phyloP scores from a whole-genome alignment of 2,113 vertebrate species.

The Trogon surrucura region DNA sequence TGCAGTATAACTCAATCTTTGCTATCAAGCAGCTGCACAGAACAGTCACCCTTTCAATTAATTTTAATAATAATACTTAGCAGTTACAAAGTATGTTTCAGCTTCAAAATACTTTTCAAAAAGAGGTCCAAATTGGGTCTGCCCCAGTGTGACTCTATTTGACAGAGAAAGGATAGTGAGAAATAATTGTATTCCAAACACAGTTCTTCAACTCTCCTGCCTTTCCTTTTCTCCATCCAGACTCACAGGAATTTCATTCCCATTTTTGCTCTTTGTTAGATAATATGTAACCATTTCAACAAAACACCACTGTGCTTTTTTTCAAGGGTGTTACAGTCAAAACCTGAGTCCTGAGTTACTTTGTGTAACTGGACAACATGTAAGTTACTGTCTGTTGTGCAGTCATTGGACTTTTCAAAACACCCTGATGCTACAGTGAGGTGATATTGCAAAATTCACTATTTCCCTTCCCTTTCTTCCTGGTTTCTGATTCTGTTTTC shows the following conservation, averaged over 20 bases:
- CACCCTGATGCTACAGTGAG: accelerated
- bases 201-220: background rate
- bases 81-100: background rate
- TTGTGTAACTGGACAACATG: accelerated
- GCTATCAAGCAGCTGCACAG: background rate
- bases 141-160: accelerated
- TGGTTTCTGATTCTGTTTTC: background rate
- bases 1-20: slow-evolving; percentile 26
- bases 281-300: background rate
- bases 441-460: accelerated
- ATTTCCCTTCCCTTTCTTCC: background rate
- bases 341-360: background rate
- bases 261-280: background rate
- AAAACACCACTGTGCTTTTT: background rate
- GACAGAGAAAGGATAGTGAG: background rate
- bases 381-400: background rate
- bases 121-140: background rate
- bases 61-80: slow-evolving; percentile 28
- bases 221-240: background rate
- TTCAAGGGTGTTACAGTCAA: background rate
- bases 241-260: background rate
- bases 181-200: background rate
- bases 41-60: background rate
- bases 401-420: background rate
- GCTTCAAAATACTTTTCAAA: background rate